Evolutionary conservation across 2,113 vertebrate genomes (phyloP).

Genomic region (Silurus meridionalis): DNA sequence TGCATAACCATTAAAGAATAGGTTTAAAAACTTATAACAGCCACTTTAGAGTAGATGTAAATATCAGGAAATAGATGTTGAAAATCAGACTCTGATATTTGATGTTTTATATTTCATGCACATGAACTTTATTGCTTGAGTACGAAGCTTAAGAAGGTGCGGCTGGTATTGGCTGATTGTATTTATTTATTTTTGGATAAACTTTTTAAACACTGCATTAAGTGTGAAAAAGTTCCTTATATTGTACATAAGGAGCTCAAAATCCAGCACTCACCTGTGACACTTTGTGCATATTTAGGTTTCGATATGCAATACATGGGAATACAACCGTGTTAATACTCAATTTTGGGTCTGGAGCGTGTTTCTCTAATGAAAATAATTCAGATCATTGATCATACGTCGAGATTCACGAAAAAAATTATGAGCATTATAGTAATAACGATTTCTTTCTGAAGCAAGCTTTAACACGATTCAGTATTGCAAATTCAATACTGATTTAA

Average conservation of each 20-base stretch:
- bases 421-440: not conserved
- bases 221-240: not conserved
- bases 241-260: constrained; percentile 14
- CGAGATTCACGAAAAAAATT: too few species aligned
- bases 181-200: not conserved
- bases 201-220: not conserved
- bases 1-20: too few species aligned
- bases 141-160: not conserved
- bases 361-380: not conserved
- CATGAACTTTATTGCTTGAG: not conserved
- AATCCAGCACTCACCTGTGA: constrained; percentile 20
- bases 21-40: too few species aligned
- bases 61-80: not conserved
- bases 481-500: not conserved
- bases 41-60: not conserved
- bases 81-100: not conserved
- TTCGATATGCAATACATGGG: too few species aligned
- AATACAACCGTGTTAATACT: not conserved
- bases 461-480: not conserved
- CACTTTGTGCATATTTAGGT: not conserved
- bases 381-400: too few species aligned
- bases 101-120: too few species aligned
- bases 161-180: not conserved
- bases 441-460: not conserved
- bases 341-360: not conserved